Evolutionary conservation across 2,888 invertebrate genomes (phyloP).

Genomic region (Zele albiditarsus): DNA sequence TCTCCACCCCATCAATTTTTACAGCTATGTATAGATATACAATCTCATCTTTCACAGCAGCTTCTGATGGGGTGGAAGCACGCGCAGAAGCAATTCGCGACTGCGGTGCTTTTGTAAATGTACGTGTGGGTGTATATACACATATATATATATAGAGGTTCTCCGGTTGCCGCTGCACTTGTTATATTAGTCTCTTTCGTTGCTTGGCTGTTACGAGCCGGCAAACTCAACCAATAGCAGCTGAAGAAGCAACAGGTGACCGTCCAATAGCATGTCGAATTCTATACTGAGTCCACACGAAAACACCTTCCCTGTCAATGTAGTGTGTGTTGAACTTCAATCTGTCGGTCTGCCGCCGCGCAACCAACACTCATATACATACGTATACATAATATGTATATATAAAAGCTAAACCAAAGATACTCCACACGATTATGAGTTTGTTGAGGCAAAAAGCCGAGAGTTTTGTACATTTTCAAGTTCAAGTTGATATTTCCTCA

Average conservation of each 20-base stretch:
- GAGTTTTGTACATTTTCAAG: constrained; percentile 51
- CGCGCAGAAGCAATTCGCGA: constrained; percentile 8
- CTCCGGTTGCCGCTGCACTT: constrained; percentile 54
- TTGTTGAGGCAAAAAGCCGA: constrained; percentile 8
- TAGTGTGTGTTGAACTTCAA: background rate
- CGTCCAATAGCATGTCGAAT: constrained; percentile 59
- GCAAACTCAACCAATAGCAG: constrained; percentile 60
- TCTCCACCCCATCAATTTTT: background rate
- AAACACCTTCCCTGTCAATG: constrained; percentile 31
- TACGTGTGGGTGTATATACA: background rate
- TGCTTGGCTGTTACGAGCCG: constrained; percentile 57
- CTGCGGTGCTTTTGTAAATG: background rate
- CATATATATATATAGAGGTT: background rate
- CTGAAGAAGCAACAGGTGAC: constrained; percentile 66
- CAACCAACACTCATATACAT: background rate
- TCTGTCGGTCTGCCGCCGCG: background rate
- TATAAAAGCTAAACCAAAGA: constrained; percentile 15
- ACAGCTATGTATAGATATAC: background rate
- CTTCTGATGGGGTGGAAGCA: constrained; percentile 1
- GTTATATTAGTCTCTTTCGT: constrained; percentile 48
- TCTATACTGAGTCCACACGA: constrained; percentile 25
- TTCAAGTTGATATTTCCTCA: constrained; percentile 56
- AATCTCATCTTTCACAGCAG: background rate
- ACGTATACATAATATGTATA: background rate
- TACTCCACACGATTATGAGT: constrained; percentile 25